Conservation (phyloP, 1,140 invertebrate genomes). For the Heliconius himera region DNA sequence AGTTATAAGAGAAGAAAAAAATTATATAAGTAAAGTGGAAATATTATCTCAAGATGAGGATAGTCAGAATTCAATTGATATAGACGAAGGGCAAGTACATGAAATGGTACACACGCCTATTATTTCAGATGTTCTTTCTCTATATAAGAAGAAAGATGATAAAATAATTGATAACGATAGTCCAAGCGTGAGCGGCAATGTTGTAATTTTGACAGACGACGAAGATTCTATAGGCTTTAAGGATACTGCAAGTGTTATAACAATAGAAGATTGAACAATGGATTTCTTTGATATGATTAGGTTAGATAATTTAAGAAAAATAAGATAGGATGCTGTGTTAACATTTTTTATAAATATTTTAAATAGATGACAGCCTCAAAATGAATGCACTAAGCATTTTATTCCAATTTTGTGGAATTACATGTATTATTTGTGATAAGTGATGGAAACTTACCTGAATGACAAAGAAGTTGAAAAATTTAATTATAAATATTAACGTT, state of each 20-base stretch:
- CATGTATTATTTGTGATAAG: background rate
- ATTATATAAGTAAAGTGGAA: background rate
- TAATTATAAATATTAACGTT: background rate
- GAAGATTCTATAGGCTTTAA: constrained; percentile 60
- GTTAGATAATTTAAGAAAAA: background rate
- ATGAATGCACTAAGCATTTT: background rate
- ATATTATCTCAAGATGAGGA: constrained; percentile 47
- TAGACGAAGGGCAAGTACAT: constrained; percentile 54
- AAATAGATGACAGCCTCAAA: background rate
- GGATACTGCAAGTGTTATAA: constrained; percentile 52
- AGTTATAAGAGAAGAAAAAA: background rate
- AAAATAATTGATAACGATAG: constrained; percentile 29
- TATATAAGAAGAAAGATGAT: constrained; percentile 55
- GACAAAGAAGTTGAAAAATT: background rate
- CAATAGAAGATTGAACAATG: constrained; percentile 51
- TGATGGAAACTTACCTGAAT: background rate
- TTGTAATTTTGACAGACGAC: constrained; percentile 59
- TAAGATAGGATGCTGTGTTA: background rate
- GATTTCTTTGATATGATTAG: background rate
- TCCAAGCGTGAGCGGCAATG: constrained; percentile 30
- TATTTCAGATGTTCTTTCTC: constrained; percentile 72
- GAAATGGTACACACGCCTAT: constrained; percentile 64
- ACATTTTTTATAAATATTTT: constrained; percentile 8
- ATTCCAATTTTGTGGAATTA: constrained; percentile 9
- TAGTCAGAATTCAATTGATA: constrained; percentile 53